A percentile compares a stretch with the other conserved stretches of the same genome.
Evolutionary conservation across 2,797 vertebrate species (phyloP).

Genomic region (Tapera naevia): DNA sequence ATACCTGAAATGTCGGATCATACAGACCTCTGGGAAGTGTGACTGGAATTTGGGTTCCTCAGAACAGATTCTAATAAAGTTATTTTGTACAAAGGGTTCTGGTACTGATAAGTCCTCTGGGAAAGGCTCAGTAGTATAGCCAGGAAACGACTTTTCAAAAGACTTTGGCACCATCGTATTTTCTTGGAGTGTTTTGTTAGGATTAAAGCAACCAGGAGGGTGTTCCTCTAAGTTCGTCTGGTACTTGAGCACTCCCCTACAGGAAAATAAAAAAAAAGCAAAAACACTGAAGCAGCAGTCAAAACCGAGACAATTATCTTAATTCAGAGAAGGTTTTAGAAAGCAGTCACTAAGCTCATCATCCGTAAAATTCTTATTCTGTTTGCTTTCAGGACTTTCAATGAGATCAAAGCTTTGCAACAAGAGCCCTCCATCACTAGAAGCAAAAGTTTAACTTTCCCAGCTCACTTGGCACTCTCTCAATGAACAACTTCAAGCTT

Average conservation of each 20-base stretch:
- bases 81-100: constrained; percentile 59
- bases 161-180: constrained; percentile 44
- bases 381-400: not conserved
- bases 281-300: not conserved
- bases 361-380: not conserved
- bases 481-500: not conserved
- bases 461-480: constrained; percentile 14
- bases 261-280: not conserved
- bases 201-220: constrained; percentile 87
- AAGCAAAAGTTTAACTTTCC: constrained; percentile 29
- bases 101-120: constrained; percentile 47
- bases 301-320: not conserved
- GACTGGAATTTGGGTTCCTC: constrained; percentile 89
- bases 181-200: constrained; percentile 78
- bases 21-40: constrained; percentile 91
- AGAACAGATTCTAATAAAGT: constrained; percentile 77
- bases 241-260: constrained; percentile 92
- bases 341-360: not conserved
- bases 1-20: constrained; percentile 55
- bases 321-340: not conserved
- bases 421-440: not conserved
- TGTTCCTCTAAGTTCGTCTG: constrained; percentile 90
- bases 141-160: constrained; percentile 50
- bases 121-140: constrained; percentile 16
- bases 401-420: not conserved